phyloP scores from a whole-genome alignment of 2,113 vertebrate species.

The Xiphorhynchus elegans region DNA sequence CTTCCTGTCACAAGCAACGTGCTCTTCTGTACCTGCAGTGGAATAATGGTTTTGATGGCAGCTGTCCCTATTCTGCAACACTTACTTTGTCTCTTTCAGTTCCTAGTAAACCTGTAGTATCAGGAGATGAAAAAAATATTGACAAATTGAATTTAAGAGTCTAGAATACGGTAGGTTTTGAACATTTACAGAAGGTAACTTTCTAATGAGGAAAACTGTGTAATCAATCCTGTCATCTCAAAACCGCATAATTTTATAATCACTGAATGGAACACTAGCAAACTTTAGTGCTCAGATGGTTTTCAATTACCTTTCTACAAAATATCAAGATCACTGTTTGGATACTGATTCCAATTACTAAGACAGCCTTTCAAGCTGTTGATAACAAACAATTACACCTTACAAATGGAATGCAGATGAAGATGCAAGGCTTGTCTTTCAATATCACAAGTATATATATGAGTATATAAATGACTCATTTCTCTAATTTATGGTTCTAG shows the following conservation, averaged over 20 bases:
- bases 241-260: slow-evolving; percentile 23
- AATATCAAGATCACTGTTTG: not conserved
- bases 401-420: not conserved
- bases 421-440: not conserved
- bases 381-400: slow-evolving; percentile 5
- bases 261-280: not conserved
- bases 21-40: not conserved
- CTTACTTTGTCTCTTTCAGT: not conserved
- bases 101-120: not conserved
- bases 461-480: not conserved
- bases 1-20: not conserved
- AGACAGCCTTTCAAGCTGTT: not conserved
- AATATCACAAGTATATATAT: not conserved
- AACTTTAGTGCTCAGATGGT: not conserved
- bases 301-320: slow-evolving; percentile 24
- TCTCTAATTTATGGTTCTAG: not conserved
- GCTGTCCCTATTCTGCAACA: not conserved
- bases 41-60: not conserved
- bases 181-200: not conserved
- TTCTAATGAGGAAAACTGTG: slow-evolving; percentile 6
- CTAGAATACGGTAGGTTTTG: not conserved
- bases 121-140: not conserved
- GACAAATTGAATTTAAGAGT: not conserved
- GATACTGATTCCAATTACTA: not conserved
- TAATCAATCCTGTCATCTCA: not conserved